phyloP scores from a whole-genome alignment of 2,113 vertebrate species.

The Burhinus bistriatus region DNA sequence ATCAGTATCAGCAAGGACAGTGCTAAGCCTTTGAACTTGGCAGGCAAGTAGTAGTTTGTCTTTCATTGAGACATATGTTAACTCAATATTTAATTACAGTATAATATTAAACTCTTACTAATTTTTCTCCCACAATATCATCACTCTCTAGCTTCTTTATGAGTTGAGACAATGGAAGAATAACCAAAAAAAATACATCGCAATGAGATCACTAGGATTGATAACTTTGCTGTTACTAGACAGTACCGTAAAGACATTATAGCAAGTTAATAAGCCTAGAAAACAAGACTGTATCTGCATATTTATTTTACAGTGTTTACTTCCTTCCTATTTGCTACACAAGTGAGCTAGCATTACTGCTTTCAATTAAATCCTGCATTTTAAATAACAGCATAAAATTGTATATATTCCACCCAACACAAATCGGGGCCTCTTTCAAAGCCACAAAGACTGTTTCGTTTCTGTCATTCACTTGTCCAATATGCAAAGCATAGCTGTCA shows the following conservation, averaged over 20 bases:
- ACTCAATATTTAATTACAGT: not conserved
- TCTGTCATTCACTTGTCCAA: constrained; percentile 5
- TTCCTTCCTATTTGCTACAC: not conserved
- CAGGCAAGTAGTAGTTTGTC: not conserved
- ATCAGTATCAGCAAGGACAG: not conserved
- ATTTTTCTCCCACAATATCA: not conserved
- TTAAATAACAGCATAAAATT: constrained; percentile 18
- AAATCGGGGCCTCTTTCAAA: not conserved
- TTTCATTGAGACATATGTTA: not conserved
- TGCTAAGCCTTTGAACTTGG: not conserved
- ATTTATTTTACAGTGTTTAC: not conserved
- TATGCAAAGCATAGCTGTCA: constrained; percentile 18
- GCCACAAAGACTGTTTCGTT: not conserved
- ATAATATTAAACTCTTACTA: not conserved
- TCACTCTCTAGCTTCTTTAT: not conserved
- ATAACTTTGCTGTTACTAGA: not conserved
- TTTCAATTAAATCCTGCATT: constrained; percentile 19
- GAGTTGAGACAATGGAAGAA: not conserved
- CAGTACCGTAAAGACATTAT: not conserved
- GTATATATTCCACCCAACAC: not conserved
- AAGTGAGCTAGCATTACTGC: not conserved
- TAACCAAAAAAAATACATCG: not conserved
- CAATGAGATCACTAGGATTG: not conserved
- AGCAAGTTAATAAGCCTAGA: not conserved
- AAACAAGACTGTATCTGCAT: not conserved